Conservation (phyloP, 2,888 invertebrate species). For the Drosophila diplacantha region DNA sequence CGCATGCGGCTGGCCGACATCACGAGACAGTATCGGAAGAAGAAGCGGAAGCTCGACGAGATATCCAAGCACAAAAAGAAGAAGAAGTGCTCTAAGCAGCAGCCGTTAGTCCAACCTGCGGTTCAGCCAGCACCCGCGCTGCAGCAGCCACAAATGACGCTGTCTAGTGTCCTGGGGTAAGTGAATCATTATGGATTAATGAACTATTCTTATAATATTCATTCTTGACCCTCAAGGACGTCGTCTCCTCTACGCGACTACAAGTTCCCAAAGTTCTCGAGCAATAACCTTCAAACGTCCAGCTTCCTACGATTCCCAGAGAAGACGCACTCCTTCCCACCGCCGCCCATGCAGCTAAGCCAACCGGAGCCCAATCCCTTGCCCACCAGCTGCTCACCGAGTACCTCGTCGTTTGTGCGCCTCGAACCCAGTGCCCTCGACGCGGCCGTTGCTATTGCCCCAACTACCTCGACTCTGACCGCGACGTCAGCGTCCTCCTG, state of each 20-base stretch:
- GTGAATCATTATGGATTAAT: neutral
- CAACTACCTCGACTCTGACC: slow-evolving; percentile 50
- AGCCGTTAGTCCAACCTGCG: slow-evolving; percentile 10
- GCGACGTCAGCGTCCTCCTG: slow-evolving; percentile 33
- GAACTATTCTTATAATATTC: neutral
- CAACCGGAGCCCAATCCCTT: slow-evolving; percentile 50
- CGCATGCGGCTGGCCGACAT: slow-evolving; percentile 88
- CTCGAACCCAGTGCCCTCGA: slow-evolving; percentile 72
- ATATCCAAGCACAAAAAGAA: slow-evolving; percentile 79
- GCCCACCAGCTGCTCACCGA: slow-evolving; percentile 55
- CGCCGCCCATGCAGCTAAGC: slow-evolving; percentile 46
- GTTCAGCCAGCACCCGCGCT: slow-evolving; percentile 24
- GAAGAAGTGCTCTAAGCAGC: slow-evolving; percentile 69
- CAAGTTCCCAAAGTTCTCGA: slow-evolving; percentile 71
- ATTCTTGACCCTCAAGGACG: slow-evolving; percentile 36
- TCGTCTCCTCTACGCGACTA: slow-evolving; percentile 71
- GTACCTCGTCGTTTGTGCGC: slow-evolving; percentile 65
- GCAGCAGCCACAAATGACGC: slow-evolving; percentile 57
- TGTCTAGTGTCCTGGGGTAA: slow-evolving; percentile 59
- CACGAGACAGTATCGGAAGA: slow-evolving; percentile 89
- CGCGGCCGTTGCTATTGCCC: slow-evolving; percentile 56
- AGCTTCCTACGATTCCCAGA: slow-evolving; percentile 73
- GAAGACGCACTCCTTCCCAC: slow-evolving; percentile 72
- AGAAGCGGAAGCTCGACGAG: slow-evolving; percentile 88
- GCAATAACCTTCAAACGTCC: slow-evolving; percentile 64